These are phyloP conservation scores for Nephrotoma appendiculata DNA, from an alignment of 2,888 invertebrate species.

Conservation along the genomic window DNA sequence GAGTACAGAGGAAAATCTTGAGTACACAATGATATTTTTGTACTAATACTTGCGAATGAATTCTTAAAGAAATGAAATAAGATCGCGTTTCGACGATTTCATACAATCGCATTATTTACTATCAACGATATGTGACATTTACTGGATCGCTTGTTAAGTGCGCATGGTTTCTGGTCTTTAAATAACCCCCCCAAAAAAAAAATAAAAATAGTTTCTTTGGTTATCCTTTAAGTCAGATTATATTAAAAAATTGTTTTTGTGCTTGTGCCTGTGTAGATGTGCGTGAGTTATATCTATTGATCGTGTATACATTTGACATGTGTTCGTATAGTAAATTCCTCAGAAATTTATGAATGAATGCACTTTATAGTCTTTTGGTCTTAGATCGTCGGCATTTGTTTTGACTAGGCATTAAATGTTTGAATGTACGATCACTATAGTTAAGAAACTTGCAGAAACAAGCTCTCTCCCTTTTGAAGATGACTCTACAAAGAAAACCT, in stretches of 20 bases:
- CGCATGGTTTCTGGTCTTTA: not conserved
- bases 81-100: not conserved
- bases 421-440: too few species aligned
- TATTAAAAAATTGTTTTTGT: not conserved
- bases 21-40: not conserved
- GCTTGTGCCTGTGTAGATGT: not conserved
- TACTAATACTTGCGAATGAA: not conserved
- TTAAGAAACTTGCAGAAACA: too few species aligned
- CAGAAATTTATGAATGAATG: not conserved
- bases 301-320: not conserved
- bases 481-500: too few species aligned
- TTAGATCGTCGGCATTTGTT: too few species aligned
- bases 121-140: not conserved
- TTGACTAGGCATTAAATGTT: too few species aligned
- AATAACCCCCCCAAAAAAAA: not conserved
- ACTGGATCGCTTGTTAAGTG: not conserved
- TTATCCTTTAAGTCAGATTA: not conserved
- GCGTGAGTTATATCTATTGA: not conserved
- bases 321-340: not conserved
- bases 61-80: not conserved
- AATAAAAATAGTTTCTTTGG: not conserved
- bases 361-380: not conserved
- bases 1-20: not conserved
- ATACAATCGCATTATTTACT: not conserved
- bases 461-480: too few species aligned